phyloP scores from a whole-genome alignment of 2,888 invertebrate species.

The Zhengitettix transpicula region DNA sequence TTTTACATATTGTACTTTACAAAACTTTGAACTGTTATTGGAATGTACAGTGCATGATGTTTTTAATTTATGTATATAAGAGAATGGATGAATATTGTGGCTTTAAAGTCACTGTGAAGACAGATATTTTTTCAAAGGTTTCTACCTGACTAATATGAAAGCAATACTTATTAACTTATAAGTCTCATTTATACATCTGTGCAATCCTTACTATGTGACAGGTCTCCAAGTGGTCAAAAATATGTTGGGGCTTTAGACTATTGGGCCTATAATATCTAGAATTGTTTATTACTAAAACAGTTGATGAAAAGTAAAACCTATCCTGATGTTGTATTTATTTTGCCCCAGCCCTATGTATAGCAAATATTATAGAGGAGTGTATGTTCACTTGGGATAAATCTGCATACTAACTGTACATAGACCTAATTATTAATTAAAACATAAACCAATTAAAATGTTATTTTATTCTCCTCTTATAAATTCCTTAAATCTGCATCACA shows the following conservation, averaged over 20 bases:
- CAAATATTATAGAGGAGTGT: slow-evolving; percentile 10
- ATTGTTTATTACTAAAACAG: slow-evolving; percentile 7
- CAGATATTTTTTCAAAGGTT: slow-evolving; percentile 14
- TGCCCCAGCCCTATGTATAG: slow-evolving; percentile 10
- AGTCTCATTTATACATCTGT: slow-evolving; percentile 11
- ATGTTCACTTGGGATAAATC: slow-evolving; percentile 6
- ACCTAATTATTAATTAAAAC: slow-evolving; percentile 11
- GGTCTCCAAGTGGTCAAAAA: background rate
- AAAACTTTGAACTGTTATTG: slow-evolving; percentile 1
- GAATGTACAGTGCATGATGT: background rate
- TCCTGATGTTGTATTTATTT: slow-evolving; percentile 13
- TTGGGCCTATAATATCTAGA: slow-evolving; percentile 5
- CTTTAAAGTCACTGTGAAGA: slow-evolving; percentile 8
- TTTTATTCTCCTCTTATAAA: background rate
- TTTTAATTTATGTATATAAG: slow-evolving; percentile 4
- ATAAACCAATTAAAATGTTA: slow-evolving; percentile 4
- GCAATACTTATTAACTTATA: slow-evolving; percentile 13
- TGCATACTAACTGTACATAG: slow-evolving; percentile 12
- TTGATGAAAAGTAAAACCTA: slow-evolving; percentile 6
- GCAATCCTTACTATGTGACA: slow-evolving; percentile 10
- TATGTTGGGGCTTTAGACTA: background rate
- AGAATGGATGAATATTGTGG: slow-evolving; percentile 5
- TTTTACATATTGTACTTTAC: background rate
- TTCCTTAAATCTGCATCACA: too few species aligned
- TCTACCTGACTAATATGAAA: slow-evolving; percentile 14